Conservation (phyloP, 2,113 vertebrate species). For the Nicator chloris region DNA sequence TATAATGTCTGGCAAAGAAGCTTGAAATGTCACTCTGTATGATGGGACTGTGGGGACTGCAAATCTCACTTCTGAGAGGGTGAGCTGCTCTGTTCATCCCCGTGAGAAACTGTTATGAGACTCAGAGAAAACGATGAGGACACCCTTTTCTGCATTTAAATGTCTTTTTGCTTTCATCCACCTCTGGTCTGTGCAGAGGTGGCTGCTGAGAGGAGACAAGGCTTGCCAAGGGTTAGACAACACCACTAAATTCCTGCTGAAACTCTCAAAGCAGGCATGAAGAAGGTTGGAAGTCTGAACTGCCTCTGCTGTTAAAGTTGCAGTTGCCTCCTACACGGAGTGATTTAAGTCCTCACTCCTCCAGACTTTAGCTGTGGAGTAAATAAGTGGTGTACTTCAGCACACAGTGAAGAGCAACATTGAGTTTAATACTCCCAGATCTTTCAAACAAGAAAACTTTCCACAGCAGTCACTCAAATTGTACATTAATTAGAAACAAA, state of each 20-base stretch:
- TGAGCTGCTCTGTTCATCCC: not conserved
- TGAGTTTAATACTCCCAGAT: not conserved
- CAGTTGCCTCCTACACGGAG: not conserved
- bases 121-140: not conserved
- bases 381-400: not conserved
- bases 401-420: not conserved
- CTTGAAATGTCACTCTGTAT: not conserved
- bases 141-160: not conserved
- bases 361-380: not conserved
- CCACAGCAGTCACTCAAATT: not conserved
- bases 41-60: fast-evolving
- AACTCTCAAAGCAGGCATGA: not conserved
- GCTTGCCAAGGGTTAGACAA: not conserved
- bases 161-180: not conserved
- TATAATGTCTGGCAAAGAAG: not conserved
- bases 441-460: not conserved
- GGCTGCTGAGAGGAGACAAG: not conserved
- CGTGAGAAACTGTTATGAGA: not conserved
- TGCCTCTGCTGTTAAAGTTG: not conserved
- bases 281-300: not conserved
- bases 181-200: not conserved
- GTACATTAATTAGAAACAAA: not conserved
- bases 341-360: not conserved
- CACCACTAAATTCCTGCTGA: not conserved
- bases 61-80: not conserved